Evolutionary conservation across 35 echinoderm and acorn worm species (phyloP).

Genomic region (Apostichopus californicus): DNA sequence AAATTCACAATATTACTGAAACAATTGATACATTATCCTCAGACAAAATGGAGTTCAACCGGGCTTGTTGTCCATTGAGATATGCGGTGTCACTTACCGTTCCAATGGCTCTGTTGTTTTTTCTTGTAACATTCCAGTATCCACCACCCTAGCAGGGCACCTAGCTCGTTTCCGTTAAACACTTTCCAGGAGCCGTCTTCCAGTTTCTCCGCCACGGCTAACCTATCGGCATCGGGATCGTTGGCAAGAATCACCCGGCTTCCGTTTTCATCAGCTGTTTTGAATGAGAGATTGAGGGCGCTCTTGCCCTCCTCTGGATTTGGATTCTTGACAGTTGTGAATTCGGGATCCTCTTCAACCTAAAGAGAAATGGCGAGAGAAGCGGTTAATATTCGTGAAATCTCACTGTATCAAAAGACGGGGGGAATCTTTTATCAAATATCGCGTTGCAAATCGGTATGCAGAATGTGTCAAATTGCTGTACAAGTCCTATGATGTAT

Average conservation of each 20-base stretch:
- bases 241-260: conserved; percentile 90
- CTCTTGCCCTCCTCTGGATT: conserved; percentile 98
- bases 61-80: too few relatives aligned
- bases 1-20: too few relatives aligned
- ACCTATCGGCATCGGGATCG: conserved; percentile 92
- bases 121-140: conserved; percentile 59
- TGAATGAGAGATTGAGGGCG: conserved; percentile 83
- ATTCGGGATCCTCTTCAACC: conserved; percentile 89
- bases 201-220: conserved; percentile 87
- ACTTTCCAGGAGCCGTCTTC: conserved; percentile 79
- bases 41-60: too few relatives aligned
- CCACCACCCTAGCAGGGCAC: conserved; percentile 96
- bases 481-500: too few relatives aligned
- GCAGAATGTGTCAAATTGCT: too few relatives aligned
- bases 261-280: conserved; percentile 80
- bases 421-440: too few relatives aligned
- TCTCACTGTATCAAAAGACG: too few relatives aligned
- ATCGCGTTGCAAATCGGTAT: too few relatives aligned
- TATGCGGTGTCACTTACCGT: background rate
- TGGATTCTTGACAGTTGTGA: conserved; percentile 94
- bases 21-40: too few relatives aligned
- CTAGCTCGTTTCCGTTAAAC: conserved; percentile 89
- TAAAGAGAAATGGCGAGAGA: background rate
- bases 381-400: too few relatives aligned
- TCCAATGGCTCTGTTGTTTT: conserved; percentile 18